Evolutionary conservation across 2,888 invertebrate species (phyloP), one percentile per base, ranked within the genome.

Genomic region (Alloplasta piceator): DNA sequence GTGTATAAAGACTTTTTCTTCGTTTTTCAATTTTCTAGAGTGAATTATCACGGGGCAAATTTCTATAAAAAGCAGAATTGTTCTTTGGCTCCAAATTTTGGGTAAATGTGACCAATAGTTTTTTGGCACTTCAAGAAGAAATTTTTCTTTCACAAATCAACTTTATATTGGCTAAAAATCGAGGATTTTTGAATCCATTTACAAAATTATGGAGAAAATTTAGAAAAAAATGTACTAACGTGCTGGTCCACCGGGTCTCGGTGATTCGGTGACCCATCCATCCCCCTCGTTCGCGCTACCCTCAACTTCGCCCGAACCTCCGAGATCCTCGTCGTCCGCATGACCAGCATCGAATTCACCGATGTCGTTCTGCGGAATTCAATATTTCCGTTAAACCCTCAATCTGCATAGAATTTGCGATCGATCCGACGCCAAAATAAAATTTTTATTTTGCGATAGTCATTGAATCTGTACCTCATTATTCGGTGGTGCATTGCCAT

Each of bases 221-320:
- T 10, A 6, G n/a, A 46, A 46, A 46, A 52, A 46, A 66, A 60
- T 38, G 43, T 48, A 84, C 86, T 83, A 75, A 87, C 87, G 81
- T 4, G 87, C 83, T 80, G 84, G 80, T 55, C 85, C 85, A 9
- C 68, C 78, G n/a, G 67, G 76, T 38, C 78, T 74, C 6, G 81
- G 56, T 7, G 70, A 52, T 3, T 80, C 79, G 5, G 73, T 82
- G 12, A 55, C 41, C 41, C n/a, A 14, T 26, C 39, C 82, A 10
- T 83, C 82, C 6, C 72, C 82, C 36, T 84, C 86, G 6, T 80
- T 79, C 4, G 89, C 88, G 48, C 89, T 90, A 43, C 90, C 90
- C 67, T 90, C 90, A 41, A 84, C 80, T 26, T 91, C 91, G 2
- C 92, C 92, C 5, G 92, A 92, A 36, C 91, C 91, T 5, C 86